Evolutionary conservation across 2,113 vertebrate species (phyloP), one percentile per base, ranked within the genome.

Genomic region (Nasalis larvatus): DNA sequence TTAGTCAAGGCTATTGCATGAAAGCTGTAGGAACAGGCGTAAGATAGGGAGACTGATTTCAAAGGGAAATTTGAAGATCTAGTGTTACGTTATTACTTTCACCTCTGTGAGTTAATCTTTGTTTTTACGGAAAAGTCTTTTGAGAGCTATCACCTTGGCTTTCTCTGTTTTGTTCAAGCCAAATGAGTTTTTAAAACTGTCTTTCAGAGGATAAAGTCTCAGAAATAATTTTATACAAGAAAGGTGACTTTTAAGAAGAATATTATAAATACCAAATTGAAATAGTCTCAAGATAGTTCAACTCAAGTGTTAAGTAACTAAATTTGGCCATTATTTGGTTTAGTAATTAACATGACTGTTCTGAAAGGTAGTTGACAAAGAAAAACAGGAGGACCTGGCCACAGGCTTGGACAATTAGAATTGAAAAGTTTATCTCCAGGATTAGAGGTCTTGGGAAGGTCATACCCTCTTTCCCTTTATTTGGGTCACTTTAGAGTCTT

Each of bases 181-280:
- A 93, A 97, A 93, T 97, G 92, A 95, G 52, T 12, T 94, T 91
- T 97, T 87, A 6, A 56, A 94, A 97, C 97, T 97, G 94, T 42
- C 80, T 95, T 97, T 84, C 56, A 86, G 68, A 91, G 68, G 17
- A 42, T 32, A 76, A 80, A 58, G 8, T 83, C 54, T 49, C 83
- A 84, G 83, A 94, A 96, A 96, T 80, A 90, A 96, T 91, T 97
- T 97, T 66, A 66, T 93, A 80, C n/a, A 56, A 89, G 74, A 95
- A 97, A 97, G 78, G 54, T 91, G 78, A 97, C 74, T 98, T 96
- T 98, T 86, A 96, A 96, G 82, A 89, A 68, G 77, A 74, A 89
- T 93, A 95, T 95, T 89, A 93, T 97, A 97, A 94, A 86, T 86
- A 54, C 8, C 60, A 84, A 89, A 69, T 88, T 88, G 76, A 94